Base-by-base conservation (phyloP, 2,113 vertebrate genomes). In the Halichoerus grypus region DNA sequence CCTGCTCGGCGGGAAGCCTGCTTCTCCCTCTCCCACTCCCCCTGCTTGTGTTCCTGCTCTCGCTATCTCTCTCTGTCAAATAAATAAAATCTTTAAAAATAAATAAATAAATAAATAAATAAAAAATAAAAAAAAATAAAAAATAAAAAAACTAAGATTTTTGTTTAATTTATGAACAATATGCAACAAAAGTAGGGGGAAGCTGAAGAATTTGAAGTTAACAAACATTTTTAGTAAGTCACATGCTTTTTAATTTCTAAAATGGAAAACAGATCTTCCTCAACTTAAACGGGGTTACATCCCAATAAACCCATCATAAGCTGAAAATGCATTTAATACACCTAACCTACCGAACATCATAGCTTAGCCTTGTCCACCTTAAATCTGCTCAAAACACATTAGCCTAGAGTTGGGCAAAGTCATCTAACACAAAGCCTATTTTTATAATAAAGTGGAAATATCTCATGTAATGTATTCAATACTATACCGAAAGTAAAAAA, bases 151-250 rank as follows among this genome's bases (percentile, higher is more conserved):
- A 69, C 12, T 89, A 95, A 86, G 82, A 79, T 67, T 57, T 97
- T 97, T 53, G 1, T 74, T 69, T 71, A 91, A 95, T 42, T 19
- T 55, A 88, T 63, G 19, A 95, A 82, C 59, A 95, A 79, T 74
- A 74, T 31, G 24, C 21, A 96, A 88, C 28, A 67, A 92, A 92
- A 94, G 28, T 42, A 85, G 21, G 31, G 19, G n/a, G 12, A 53
- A 65, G 9, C 13, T 53, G 39, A 95, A 57, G 55, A 97, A 97
- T 7, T n/a, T 8, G 5, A 98, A 92, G 12, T 74, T 90, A 63
- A 85, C 15, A 93, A 96, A 24, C 69, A 21, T 88, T 96, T 94
- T 91, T 80, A 92, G 51, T 59, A 79, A 84, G 67, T 95, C 90
- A 97, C 42, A 24, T 0, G 91, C 4, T 86, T 0, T 2, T 0